phyloP scores from a whole-genome alignment of 92 coral and sea anemone genomes.

The Desmophyllum pertusum region DNA sequence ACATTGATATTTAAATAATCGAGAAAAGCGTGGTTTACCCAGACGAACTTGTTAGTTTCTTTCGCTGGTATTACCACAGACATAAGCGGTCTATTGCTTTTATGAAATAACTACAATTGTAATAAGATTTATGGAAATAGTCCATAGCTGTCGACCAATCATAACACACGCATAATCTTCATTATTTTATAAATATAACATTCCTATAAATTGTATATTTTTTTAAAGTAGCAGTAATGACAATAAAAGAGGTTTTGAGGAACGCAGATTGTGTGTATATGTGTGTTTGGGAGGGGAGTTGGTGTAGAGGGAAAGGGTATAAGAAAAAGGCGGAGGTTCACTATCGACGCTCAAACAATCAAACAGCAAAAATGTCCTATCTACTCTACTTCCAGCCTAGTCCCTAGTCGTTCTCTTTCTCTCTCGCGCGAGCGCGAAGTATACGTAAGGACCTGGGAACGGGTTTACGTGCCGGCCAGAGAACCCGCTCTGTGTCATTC shows the following conservation, averaged over 20 bases:
- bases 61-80: neutral
- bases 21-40: no score
- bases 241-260: neutral
- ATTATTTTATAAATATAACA: neutral
- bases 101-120: neutral
- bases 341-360: neutral
- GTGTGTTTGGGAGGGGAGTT: neutral
- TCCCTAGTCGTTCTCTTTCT: no score
- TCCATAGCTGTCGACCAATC: neutral
- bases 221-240: neutral
- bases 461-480: no score
- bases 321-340: neutral
- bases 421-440: no score
- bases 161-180: neutral
- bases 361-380: neutral
- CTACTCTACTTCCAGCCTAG: no score
- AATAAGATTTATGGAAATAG: neutral
- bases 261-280: neutral
- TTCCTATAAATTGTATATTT: neutral
- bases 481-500: no score
- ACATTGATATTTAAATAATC: neutral
- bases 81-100: neutral
- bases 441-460: no score
- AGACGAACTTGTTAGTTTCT: neutral
- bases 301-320: neutral